Conservation (phyloP, 2,113 vertebrate genomes). For the Sminthopsis crassicaudata region DNA sequence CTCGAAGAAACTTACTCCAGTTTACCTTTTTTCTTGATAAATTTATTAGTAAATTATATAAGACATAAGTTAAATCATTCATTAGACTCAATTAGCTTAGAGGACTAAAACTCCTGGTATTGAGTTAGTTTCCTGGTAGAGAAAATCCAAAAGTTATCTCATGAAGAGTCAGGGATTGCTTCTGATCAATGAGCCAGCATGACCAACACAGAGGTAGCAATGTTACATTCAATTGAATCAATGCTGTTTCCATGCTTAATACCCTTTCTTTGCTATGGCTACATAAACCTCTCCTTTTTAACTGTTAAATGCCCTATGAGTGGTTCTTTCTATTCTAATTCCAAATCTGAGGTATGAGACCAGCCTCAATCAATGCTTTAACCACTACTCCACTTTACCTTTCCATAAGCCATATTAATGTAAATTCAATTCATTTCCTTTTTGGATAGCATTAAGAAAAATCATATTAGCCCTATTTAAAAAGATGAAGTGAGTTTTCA, state of each 20-base stretch:
- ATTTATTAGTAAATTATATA: not conserved
- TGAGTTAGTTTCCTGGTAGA: not conserved
- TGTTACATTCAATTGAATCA: not conserved
- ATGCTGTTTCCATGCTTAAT: not conserved
- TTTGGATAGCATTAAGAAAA: not conserved
- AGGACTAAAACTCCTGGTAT: not conserved
- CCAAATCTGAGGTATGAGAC: not conserved
- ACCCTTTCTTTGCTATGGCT: not conserved
- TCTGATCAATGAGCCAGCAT: not conserved
- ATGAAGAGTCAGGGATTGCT: not conserved
- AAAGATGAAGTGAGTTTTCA: not conserved
- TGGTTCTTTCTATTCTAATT: not conserved
- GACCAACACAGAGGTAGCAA: not conserved
- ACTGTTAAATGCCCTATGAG: not conserved
- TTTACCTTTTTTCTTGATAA: too few relatives aligned
- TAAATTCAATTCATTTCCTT: not conserved
- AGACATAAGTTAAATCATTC: not conserved
- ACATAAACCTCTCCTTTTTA: not conserved
- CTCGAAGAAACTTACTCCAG: too few relatives aligned
- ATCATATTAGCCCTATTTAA: not conserved
- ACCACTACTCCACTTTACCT: not conserved
- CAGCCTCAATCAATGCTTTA: not conserved
- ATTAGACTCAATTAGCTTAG: not conserved
- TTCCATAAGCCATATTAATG: not conserved
- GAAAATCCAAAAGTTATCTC: not conserved